phyloP scores from a whole-genome alignment of 2,113 vertebrate species.

The Conger conger region DNA sequence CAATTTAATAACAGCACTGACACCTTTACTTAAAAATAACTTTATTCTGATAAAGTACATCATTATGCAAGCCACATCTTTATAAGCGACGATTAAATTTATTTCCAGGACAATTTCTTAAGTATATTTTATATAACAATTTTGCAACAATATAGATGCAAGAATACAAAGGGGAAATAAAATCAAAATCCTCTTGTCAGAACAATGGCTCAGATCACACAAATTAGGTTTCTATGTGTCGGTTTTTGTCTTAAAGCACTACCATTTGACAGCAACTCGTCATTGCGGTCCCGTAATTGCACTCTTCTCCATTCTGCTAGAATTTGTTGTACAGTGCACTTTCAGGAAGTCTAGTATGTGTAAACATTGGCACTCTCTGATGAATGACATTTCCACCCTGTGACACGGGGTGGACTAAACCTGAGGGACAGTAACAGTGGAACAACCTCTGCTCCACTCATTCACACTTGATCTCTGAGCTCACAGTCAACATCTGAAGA shows the following conservation, averaged over 20 bases:
- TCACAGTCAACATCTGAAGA: slow-evolving; percentile 1
- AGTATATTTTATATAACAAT: not conserved
- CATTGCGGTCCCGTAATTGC: not conserved
- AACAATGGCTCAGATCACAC: not conserved
- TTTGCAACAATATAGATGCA: not conserved
- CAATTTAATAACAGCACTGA: not conserved
- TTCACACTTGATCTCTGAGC: not conserved
- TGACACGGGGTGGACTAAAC: not conserved
- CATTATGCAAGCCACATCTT: not conserved
- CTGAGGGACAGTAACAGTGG: not conserved
- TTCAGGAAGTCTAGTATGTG: slow-evolving; percentile 34
- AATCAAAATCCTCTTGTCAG: not conserved
- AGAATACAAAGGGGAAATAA: not conserved
- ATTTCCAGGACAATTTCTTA: not conserved
- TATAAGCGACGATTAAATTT: not conserved
- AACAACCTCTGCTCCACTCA: not conserved
- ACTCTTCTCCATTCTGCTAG: not conserved
- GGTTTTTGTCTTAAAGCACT: not conserved
- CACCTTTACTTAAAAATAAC: slow-evolving; percentile 1
- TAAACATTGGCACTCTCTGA: slow-evolving; percentile 46
- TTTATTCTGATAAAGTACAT: not conserved
- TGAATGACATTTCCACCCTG: not conserved
- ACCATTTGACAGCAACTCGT: not conserved
- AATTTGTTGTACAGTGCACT: slow-evolving; percentile 25
- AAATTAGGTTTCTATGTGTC: not conserved